Evolutionary conservation across 1,140 invertebrate species (phyloP), one percentile per base, ranked within the genome.

Genomic region (Formica selysi): DNA sequence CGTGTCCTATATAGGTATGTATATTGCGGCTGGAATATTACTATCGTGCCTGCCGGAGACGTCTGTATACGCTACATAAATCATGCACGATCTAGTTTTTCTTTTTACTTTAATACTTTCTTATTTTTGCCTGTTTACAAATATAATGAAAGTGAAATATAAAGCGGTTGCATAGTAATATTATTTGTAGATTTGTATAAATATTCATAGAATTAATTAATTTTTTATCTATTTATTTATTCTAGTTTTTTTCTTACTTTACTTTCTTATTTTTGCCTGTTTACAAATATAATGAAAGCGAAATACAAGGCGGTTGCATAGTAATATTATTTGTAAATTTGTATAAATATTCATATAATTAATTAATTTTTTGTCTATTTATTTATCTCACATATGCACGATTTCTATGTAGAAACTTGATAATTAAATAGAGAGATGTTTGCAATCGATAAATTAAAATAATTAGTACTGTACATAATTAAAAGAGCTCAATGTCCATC

Each of bases 11-110:
- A 67, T 22, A 32, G 1, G 32, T 32, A 29, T 26, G 8, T 36
- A 10, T 32, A 22, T 64, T 26, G 32, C 13, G 83, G 3, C 19
- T 38, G 8, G 65, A 71, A 61, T 71, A 89, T 89, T 86, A 74
- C n/a, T 71, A 48, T 61, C 11, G 79, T 89, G 41, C 80, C 87
- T 61, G 73, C 11, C 41, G 26, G 86, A 86, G 87, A 70, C 36
- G 51, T 54, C 70, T 62, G 81, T 16, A 22, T 22, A 26, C 36
- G 32, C 22, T 44, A 32, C 65, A 44, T 81, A 81, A 73, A 73
- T 81, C 67, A 81, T 73, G 54, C 67, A 81, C 29, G 19, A 73
- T 61, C 26, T 73, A n/a, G 0, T 73, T 76, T 51, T 51, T 19
- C 8, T 44, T 11, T 7, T 19, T 48, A 48, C 13, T 51, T 51